Evolutionary conservation across 2,113 vertebrate species (phyloP), one percentile per base, ranked within the genome.

Genomic region (Oceanites oceanicus): DNA sequence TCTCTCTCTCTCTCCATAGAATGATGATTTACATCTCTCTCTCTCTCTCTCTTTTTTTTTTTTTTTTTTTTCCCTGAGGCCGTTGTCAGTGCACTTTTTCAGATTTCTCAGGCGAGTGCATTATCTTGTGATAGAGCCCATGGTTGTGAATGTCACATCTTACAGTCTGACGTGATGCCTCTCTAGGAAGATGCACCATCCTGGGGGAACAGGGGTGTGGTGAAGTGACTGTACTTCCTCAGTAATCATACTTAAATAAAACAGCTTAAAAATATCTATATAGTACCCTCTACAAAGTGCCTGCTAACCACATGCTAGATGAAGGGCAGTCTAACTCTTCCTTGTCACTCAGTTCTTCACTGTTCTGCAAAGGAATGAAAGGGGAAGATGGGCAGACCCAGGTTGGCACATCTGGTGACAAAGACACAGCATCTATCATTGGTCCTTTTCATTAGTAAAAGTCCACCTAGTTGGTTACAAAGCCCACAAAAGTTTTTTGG

Each of bases 71-170:
- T 8, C 17, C 95, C 86, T 47, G 36, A 73, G 88, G 93, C 79
- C 62, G 30, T 56, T 91, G 55, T 34, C 82, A 71, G 86, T 74
- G 76, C 58, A 79, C 92, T 77, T 96, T 93, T 95, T 78, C 66
- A 91, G 73, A 95, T 96, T 97, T 96, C 89, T 61, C 91, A 93
- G 79, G 91, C 77, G 92, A 87, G 96, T 95, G 53, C 22, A 55
- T 73, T 59, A 84, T 91, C 90, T 92, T 85, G 72, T 75, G 89
- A 67, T 95, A 70, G 44, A 95, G 73, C 86, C 71, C 80, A 53
- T 65, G 63, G 56, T 44, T 90, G 42, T 36, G 27, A 89, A 17
- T 38, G 45, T 53, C 78, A 53, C 20, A 1, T 15, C 62, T 85
- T 65, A 42, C 89, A 83, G 42, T 27, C 42, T 90, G 44, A 92